Evolutionary conservation across 2,797 vertebrate genomes (phyloP), one percentile per base, ranked within the genome.

Genomic region (Enteromius afrohamiltoni): DNA sequence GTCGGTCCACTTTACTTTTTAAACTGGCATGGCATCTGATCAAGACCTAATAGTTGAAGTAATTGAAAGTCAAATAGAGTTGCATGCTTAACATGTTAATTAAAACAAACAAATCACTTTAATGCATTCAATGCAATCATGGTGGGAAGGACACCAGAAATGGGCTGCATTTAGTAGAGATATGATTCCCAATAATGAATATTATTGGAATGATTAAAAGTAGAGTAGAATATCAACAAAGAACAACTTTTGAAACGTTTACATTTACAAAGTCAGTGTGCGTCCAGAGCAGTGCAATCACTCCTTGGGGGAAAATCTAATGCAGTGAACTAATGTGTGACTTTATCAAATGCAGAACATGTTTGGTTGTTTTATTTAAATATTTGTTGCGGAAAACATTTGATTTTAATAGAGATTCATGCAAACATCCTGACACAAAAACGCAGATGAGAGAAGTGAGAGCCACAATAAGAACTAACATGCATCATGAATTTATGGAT

Each of bases 401-500:
- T 40, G 51, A 58, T 55, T 58, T 75, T 58, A 40, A 40, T 75
- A 75, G 31, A 58, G 73, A 40, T 75, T 58, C 49, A 40, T 75
- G 19, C 19, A 75, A 75, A 58, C 29, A 75, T 40, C 73, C 73
- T 58, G 31, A 75, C 51, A 75, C 31, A 75, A 75, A 23, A 75
- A 37, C 0, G 11, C 31, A 75, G 51, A 73, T 74, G 26, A 73
- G 70, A 31, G 45, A 51, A 31, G 26, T 1, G 8, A n/a, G 19
- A 37, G 14, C 51, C 21, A 75, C 73, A 37, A 16, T 34, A 37
- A 53, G 10, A 14, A 8, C 29, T 5, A 53, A 23, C 3, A 3
- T 14, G 49, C 47, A 21, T 37, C 13, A 37, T 34, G 1, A 9
- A 23, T 40, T 73, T 40, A 40, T 40, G 11, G 47, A 51, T 51